Base-by-base conservation (phyloP, 2,888 invertebrate genomes). In the Temnothorax unifasciatus region DNA sequence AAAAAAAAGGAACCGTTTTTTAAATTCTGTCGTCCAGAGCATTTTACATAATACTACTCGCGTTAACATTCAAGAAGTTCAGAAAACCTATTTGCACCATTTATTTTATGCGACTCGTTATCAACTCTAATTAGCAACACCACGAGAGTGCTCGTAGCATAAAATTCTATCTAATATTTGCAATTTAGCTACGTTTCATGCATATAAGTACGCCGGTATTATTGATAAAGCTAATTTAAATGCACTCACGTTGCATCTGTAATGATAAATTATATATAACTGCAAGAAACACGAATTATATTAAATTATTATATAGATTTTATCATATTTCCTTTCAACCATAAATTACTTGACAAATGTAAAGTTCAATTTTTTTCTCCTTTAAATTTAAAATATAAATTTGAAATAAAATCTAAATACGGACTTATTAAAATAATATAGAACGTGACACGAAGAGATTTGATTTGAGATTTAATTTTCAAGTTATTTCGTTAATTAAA, bases 81-180 rank as follows among this genome's bases (percentile, higher is more conserved):
- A 59, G 8, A 34, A 74, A 82, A 82, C 15, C 44, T 52, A 68
- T 52, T 81, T 81, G 66, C 83, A 85, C 73, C 63, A 82, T 85
- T 76, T 68, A 79, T 82, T 88, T 63, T 87, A 69, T 83, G 71
- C 63, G 18, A 83, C 82, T 89, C 85, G 76, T 87, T 89, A 87
- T 82, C 68, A 84, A 86, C 87, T 85, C 84, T 82, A 86, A 89
- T 85, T 86, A 89, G 64, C 66, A 21, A 50, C 21, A 34, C 57
- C 57, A 15, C 15, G 54, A 76, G 50, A 76, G 66, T 59, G 59
- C 71, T 38, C 34, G 50, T 47, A 18, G 25, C 47, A 73, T 71
- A 83, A 83, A 86, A 84, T 83, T 82, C 82, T 79, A 79, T 85
- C 69, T 73, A 82, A 82, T 85, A 86, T 76, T 86, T 87, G 29